Evolutionary conservation across 2,113 vertebrate genomes (phyloP), one percentile per base, ranked within the genome.

Genomic region (Semicossyphus pulcher): DNA sequence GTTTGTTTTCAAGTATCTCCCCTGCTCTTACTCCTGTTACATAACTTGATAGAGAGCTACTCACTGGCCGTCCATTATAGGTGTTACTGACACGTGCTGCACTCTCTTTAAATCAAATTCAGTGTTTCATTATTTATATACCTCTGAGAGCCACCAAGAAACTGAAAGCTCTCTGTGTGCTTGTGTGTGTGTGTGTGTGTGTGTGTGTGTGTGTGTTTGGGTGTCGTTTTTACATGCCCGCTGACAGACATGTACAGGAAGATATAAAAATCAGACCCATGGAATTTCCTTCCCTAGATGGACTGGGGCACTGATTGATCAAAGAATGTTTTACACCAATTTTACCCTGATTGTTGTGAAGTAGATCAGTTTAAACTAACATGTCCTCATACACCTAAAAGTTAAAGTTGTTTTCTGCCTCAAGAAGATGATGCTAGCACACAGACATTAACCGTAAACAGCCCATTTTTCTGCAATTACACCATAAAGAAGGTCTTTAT

Each of bases 241-340:
- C 92, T 95, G 76, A 97, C 95, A 12, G 94, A 94, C 84, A 92
- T 93, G 52, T 10, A 66, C 31, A 71, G 47, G 49, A 70, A 56
- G 26, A 83, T 10, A 28, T 12, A 16, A 49, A 73, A 77, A 64
- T 71, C 51, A 1, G 7, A 63, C 32, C 14, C 12, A 16, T 57
- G 63, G 42, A 21, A 62, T 76, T 81, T 79, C 72, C 62, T 72
- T 21, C 20, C 0, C 66, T 41, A 21, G 23, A n/a, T 54, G 20
- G 10, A 49, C 20, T 41, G 26, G 18, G 34, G 15, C 34, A 42
- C 15, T 16, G 59, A 83, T 69, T 57, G 20, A 15, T 42, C 9
- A 1, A n/a, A n/a, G n/a, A n/a, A n/a, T n/a, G n/a, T n/a, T n/a
- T n/a, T n/a, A 42, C 16, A 42, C 14, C 15, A 39, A 10, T 39